These are phyloP conservation scores for Phragmatobia fuliginosa DNA, from an alignment of 2,888 invertebrate species.

Conservation along the genomic window DNA sequence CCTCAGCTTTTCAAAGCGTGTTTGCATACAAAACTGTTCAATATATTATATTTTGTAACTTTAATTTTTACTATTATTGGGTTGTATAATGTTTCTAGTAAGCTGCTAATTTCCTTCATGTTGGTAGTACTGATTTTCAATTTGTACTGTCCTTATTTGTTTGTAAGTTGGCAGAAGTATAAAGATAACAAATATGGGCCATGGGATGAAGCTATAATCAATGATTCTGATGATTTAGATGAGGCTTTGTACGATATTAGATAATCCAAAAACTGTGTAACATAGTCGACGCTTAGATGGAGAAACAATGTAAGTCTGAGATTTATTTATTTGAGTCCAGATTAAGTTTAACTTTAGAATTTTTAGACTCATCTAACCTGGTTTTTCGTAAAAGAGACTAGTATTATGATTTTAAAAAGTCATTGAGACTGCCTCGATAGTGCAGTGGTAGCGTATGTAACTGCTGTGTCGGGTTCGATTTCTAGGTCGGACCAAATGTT, in stretches of 20 bases:
- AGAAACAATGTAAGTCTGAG: too few relatives aligned
- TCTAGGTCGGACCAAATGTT: too few relatives aligned
- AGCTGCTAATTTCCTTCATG: constrained; percentile 88
- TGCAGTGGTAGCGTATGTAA: too few relatives aligned
- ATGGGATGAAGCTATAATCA: constrained; percentile 97
- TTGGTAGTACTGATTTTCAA: constrained; percentile 88
- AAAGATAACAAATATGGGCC: constrained; percentile 98
- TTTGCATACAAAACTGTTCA: constrained; percentile 85
- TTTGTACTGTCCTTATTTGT: constrained; percentile 91
- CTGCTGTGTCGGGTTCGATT: too few relatives aligned
- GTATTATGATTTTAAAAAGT: too few relatives aligned
- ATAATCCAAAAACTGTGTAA: not conserved
- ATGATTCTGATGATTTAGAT: constrained; percentile 86
- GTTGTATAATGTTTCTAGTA: constrained; percentile 86
- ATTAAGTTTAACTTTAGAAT: not conserved
- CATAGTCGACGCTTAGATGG: too few relatives aligned
- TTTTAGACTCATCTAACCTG: not conserved
- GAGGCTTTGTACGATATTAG: constrained; percentile 60
- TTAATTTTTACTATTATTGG: constrained; percentile 81
- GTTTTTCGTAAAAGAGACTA: too few relatives aligned
- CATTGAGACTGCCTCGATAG: too few relatives aligned
- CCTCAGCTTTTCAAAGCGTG: constrained; percentile 91
- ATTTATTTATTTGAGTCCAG: too few relatives aligned
- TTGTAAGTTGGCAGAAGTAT: constrained; percentile 91
- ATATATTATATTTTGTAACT: constrained; percentile 82